Evolutionary conservation across 2,113 vertebrate species (phyloP), one percentile per base, ranked within the genome.

Genomic region (Pleuronectes platessa): DNA sequence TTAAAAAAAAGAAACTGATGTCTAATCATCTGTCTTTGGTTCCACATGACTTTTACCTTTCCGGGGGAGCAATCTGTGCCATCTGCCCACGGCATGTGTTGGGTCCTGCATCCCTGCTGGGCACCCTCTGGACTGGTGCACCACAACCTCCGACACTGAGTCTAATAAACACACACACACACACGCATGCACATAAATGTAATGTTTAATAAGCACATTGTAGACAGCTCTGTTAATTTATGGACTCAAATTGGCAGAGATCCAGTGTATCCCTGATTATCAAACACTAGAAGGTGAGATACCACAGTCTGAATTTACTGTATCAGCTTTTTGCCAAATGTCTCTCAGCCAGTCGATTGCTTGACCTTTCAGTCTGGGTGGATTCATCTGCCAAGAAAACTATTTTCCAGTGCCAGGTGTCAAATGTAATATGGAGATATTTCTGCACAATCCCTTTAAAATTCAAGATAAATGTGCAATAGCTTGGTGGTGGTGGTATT

Each of bases 41-140:
- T 51, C 15, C 21, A 49, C 12, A 18, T 45, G 12, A 31, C 20
- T 9, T 82, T 87, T 92, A 96, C 98, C 96, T 96, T 99, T 92
- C 97, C 97, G 10, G 94, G 92, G 59, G 95, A 95, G 79, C 98
- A 99, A 73, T 99, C 98, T 0, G 98, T 99, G 37, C 98, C 98
- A 0, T 99, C 98, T 2, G 98, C 98, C 98, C 97, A 99, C 3
- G 98, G 98, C 2, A 98, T 99, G 92, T 99, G 98, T 5, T 99
- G 98, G 5, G 98, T 99, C 68, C 96, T 95, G 90, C 98, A 99
- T 86, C 97, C 97, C 71, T 96, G 95, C 92, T 97, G 96, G 0
- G 94, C 94, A 0, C 97, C 97, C 17, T 98, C 97, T 0, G 95
- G 94, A 45, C 97, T 97, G 71, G 96, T 97, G 84, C 98, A 99